Percentiles rank a stretch among this genome's conserved stretches.
These are phyloP conservation scores for Montifringilla adamsi DNA, from an alignment of 2,113 vertebrate species.

Conservation along the genomic window DNA sequence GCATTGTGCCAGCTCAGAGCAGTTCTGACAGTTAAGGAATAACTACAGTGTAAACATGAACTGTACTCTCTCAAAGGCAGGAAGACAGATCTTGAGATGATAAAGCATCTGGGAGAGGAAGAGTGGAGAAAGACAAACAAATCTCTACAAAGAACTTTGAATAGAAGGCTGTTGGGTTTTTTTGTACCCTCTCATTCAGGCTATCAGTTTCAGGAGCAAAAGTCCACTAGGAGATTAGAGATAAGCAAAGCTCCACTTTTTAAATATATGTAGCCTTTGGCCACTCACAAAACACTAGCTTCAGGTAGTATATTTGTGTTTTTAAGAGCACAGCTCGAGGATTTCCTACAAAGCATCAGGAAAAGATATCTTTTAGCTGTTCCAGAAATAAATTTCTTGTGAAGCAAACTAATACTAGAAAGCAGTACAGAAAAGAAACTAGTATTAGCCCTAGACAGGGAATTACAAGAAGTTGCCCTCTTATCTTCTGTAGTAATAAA, in stretches of 20 bases:
- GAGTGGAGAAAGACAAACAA: not conserved
- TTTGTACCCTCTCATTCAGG: not conserved
- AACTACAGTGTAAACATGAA: conserved; percentile 45
- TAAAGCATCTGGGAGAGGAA: conserved; percentile 12
- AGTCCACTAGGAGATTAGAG: not conserved
- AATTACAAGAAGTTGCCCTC: not conserved
- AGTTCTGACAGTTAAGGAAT: conserved; percentile 30
- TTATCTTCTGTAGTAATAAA: not conserved
- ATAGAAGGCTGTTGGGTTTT: not conserved
- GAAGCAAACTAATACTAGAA: not conserved
- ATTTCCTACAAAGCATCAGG: not conserved
- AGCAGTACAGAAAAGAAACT: not conserved
- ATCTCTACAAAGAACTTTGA: not conserved
- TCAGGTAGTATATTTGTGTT: not conserved
- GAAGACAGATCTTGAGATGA: not conserved
- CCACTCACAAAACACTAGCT: not conserved
- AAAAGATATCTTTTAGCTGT: not conserved
- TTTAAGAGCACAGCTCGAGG: accelerated
- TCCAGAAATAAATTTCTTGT: not conserved
- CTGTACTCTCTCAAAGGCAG: not conserved
- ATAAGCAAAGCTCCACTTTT: not conserved
- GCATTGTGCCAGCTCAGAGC: not conserved
- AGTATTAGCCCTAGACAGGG: not conserved
- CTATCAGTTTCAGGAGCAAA: not conserved
- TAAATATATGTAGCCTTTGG: not conserved